Evolutionary conservation across 2,888 invertebrate genomes (phyloP).

Genomic region (Nomada flava): DNA sequence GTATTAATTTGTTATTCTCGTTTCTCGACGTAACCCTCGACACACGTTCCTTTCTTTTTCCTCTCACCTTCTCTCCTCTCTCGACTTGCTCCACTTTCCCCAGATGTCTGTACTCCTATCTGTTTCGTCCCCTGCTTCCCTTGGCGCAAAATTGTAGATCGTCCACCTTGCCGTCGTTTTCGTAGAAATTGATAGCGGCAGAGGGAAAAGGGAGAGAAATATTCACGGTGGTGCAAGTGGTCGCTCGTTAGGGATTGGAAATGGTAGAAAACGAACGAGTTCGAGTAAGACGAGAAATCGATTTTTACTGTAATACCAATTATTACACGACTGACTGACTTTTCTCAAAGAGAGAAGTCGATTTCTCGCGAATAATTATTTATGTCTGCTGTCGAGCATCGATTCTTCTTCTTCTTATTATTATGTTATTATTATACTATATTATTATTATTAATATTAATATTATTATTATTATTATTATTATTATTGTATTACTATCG

Average conservation of each 20-base stretch:
- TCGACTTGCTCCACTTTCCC: neutral
- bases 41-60: slow-evolving; percentile 21
- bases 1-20: slow-evolving; percentile 42
- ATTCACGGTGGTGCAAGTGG: neutral
- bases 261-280: slow-evolving; percentile 26
- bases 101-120: neutral
- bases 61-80: neutral
- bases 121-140: neutral
- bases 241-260: slow-evolving; percentile 7
- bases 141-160: neutral
- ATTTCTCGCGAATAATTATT: slow-evolving; percentile 61
- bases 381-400: slow-evolving; percentile 63
- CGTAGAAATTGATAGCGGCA: neutral
- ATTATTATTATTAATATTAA: slow-evolving; percentile 51
- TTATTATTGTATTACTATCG: slow-evolving; percentile 56
- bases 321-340: slow-evolving; percentile 55
- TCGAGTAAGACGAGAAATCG: slow-evolving; percentile 31
- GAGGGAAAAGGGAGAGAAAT: neutral
- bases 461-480: slow-evolving; percentile 56
- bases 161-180: slow-evolving; percentile 1
- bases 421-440: slow-evolving; percentile 55
- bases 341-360: slow-evolving; percentile 39
- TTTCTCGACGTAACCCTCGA: slow-evolving; percentile 26
- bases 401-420: slow-evolving; percentile 51
- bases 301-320: slow-evolving; percentile 36